Base-by-base conservation (phyloP, 2,797 vertebrate genomes). In the Pseudochirops corinnae region DNA sequence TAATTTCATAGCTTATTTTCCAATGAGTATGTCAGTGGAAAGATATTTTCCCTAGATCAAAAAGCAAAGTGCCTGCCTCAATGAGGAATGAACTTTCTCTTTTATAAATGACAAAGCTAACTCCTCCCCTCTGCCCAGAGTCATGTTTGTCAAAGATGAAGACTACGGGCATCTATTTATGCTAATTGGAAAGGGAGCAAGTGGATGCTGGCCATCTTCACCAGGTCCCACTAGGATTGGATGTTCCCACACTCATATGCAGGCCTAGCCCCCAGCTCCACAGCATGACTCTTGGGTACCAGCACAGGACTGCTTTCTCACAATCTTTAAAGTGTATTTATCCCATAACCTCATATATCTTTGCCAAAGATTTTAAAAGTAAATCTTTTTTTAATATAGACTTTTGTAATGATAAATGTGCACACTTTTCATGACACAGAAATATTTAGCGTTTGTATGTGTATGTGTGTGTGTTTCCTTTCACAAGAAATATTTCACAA, bases 281-380 rank as follows among this genome's bases (percentile, higher is more conserved):
- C 97, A 97, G 56, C 92, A 93, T 90, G 96, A 94, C 97, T 93
- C 3, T 96, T 93, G 96, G 95, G 90, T 95, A 93, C 96, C 92
- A 96, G 94, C 97, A 95, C 96, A 95, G 93, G 92, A 95, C 91
- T 97, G 96, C 96, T 98, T 98, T 93, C 96, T 98, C 95, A 94
- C 90, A 39, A 1, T 97, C 95, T 97, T 97, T 98, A 95, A 95
- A 96, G 31, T 92, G 3, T 93, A 94, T 98, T 98, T 98, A 94
- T 98, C 97, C 92, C 82, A 50, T 97, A 97, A 97, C 97, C 96
- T 98, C 96, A 96, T 98, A 98, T 96, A 97, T 98, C 97, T 98
- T 98, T 97, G 98, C 98, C 98, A 98, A 99, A 99, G 98, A 98
- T 92, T 97, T 97, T 97, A 93, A 96, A 97, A 94, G 67, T 95